Evolutionary conservation across 2,797 vertebrate genomes (phyloP).

Genomic region (Odontamblyopus rebecca): DNA sequence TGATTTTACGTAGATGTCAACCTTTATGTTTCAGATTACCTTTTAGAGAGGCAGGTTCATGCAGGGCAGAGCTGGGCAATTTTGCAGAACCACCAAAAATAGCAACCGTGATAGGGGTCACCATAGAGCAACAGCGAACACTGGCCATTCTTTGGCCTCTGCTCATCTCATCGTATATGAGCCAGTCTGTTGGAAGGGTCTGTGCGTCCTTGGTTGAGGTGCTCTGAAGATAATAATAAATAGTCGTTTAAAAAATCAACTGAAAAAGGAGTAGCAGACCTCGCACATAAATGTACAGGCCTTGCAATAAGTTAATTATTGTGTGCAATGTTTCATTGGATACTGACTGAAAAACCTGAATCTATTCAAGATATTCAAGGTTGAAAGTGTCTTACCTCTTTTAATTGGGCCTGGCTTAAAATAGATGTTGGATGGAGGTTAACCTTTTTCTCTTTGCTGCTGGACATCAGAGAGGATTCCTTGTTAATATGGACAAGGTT

Average conservation of each 20-base stretch:
- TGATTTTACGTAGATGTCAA: background rate
- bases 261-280: too few relatives aligned
- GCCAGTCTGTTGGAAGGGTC: too few relatives aligned
- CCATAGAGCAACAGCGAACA: constrained; percentile 87
- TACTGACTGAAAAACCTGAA: background rate
- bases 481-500: constrained; percentile 86
- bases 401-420: constrained; percentile 84
- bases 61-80: constrained; percentile 78
- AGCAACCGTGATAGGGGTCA: constrained; percentile 84
- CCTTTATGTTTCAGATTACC: constrained; percentile 39
- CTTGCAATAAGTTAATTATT: too few relatives aligned
- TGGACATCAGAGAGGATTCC: constrained; percentile 75
- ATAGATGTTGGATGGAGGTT: constrained; percentile 89
- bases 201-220: too few relatives aligned
- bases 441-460: constrained; percentile 86
- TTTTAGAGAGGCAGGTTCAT: constrained; percentile 72
- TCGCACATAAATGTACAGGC: too few relatives aligned
- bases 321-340: too few relatives aligned
- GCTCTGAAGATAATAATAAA: too few relatives aligned
- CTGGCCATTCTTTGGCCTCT: constrained; percentile 88
- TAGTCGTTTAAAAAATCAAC: too few relatives aligned
- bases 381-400: constrained; percentile 78
- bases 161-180: too few relatives aligned
- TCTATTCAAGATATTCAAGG: background rate
- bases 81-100: constrained; percentile 88